These are phyloP conservation scores for Syrphus vitripennis DNA, from an alignment of 2,888 invertebrate genomes.

Conservation along the genomic window DNA sequence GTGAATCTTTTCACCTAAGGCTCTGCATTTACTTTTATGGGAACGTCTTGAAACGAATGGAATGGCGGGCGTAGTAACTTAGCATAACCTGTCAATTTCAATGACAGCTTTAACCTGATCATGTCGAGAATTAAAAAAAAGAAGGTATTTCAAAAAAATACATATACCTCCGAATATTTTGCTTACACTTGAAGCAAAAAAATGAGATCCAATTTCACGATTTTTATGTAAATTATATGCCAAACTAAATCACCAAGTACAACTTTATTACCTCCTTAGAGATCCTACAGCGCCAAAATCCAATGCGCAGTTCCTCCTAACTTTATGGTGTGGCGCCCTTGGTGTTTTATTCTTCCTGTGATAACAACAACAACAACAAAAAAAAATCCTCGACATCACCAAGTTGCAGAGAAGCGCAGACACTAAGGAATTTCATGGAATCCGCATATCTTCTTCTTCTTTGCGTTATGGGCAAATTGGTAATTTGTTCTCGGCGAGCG, in stretches of 20 bases:
- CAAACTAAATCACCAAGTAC: background rate
- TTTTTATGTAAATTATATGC: conserved; percentile 10
- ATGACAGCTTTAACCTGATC: too few relatives aligned
- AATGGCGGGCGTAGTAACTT: too few relatives aligned
- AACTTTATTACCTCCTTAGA: conserved; percentile 4
- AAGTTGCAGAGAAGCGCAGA: background rate
- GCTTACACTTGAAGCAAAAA: background rate
- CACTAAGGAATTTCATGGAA: conserved; percentile 58
- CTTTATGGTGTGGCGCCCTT: conserved; percentile 12
- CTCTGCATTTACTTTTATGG: too few relatives aligned
- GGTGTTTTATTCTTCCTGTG: background rate
- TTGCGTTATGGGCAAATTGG: conserved; percentile 60
- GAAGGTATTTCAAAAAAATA: too few relatives aligned
- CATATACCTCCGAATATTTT: too few relatives aligned
- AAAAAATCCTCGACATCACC: background rate
- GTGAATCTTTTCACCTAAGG: too few relatives aligned
- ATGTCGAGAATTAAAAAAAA: too few relatives aligned
- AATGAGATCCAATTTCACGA: background rate
- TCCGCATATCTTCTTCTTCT: conserved; percentile 53
- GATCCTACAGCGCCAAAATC: background rate
- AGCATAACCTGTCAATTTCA: too few relatives aligned
- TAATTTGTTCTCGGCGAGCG: conserved; percentile 66
- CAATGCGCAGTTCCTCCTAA: background rate
- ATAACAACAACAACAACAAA: background rate
- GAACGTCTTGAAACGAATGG: too few relatives aligned